phyloP scores from a whole-genome alignment of 2,888 invertebrate genomes.

The Eristalis pertinax region DNA sequence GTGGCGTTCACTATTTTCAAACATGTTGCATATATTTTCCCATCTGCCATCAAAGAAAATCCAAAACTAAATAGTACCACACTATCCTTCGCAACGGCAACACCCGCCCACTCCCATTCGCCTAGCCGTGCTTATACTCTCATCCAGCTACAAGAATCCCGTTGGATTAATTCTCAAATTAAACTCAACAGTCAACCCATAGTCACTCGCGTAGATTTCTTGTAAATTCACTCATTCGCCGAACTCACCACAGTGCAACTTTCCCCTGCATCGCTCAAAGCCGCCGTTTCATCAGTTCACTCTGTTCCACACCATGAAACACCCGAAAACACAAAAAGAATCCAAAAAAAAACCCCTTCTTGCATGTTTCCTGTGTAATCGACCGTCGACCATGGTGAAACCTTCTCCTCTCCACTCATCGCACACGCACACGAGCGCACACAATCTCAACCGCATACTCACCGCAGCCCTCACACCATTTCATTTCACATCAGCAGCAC shows the following conservation, averaged over 20 bases:
- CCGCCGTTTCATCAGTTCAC: constrained; percentile 16
- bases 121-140: background rate
- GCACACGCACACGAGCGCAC: background rate
- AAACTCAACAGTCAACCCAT: background rate
- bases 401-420: background rate
- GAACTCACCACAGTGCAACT: constrained; percentile 31
- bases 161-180: background rate
- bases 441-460: background rate
- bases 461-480: background rate
- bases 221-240: constrained; percentile 7
- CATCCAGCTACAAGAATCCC: constrained; percentile 6
- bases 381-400: background rate
- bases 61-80: too few relatives aligned
- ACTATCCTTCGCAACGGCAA: background rate
- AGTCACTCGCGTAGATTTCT: background rate
- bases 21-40: too few relatives aligned
- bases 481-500: background rate
- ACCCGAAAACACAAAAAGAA: background rate
- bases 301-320: constrained; percentile 1
- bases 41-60: too few relatives aligned
- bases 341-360: constrained; percentile 6
- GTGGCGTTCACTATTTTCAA: too few relatives aligned
- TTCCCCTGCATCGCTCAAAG: constrained; percentile 11
- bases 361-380: background rate
- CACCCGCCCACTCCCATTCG: background rate